Percentiles rank a stretch among this genome's conserved stretches.
Conservation (phyloP, 1,140 invertebrate species). For the Cotesia glomerata region DNA sequence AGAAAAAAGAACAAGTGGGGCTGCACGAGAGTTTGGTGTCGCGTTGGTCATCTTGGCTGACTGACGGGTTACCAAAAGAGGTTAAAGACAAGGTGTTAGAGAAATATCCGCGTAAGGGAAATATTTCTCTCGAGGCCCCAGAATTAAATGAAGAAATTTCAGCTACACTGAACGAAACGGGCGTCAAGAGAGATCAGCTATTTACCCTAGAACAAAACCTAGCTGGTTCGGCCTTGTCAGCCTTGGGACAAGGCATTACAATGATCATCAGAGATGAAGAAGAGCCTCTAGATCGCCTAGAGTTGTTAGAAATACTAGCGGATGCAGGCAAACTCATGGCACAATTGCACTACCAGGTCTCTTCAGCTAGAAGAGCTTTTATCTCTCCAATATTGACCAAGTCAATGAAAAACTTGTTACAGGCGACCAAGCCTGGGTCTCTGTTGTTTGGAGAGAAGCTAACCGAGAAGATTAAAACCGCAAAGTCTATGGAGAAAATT, state of each 20-base stretch:
- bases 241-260: not conserved
- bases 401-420: not conserved
- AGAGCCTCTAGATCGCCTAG: slow-evolving; percentile 2
- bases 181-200: slow-evolving; percentile 8
- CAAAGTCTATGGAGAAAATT: not conserved
- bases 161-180: not conserved
- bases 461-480: not conserved
- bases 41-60: not conserved
- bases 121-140: slow-evolving; percentile 1
- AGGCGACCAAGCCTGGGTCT: not conserved
- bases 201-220: not conserved
- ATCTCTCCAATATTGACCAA: not conserved
- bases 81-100: not conserved
- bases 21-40: not conserved
- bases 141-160: slow-evolving; percentile 7
- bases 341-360: not conserved
- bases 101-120: slow-evolving; percentile 5
- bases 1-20: not conserved
- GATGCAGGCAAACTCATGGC: not conserved
- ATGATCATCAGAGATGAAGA: slow-evolving; percentile 1
- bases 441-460: slow-evolving; percentile 5
- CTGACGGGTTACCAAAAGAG: not conserved
- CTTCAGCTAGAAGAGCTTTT: slow-evolving; percentile 2
- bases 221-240: slow-evolving; percentile 10
- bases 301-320: not conserved